Base-by-base conservation (phyloP, 2,113 vertebrate genomes). In the Osmerus eperlanus region DNA sequence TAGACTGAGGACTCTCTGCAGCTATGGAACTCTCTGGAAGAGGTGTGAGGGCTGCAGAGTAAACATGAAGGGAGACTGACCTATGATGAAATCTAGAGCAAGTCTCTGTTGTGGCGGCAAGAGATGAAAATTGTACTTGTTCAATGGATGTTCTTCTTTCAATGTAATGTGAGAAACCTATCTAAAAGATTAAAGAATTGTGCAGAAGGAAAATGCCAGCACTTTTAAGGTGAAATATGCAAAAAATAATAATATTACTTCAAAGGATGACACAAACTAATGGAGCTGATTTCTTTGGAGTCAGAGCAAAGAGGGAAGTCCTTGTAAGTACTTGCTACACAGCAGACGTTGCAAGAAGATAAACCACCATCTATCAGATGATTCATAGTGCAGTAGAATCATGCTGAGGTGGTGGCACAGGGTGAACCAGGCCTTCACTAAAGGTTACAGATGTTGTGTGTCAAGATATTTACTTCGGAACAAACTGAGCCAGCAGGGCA, bases 1-100 rank as follows among this genome's bases (percentile, higher is more conserved):
- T 28, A 73, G 55, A 29, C 60, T 51, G 61, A 29, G 58, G 55
- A 56, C 54, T 74, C 54, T 74, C 72, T 67, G 60, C 3, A 29
- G 67, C 76, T 76, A 52, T 70, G 72, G 47, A 71, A 32, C 58
- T 79, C 65, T 66, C 47, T 11, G 68, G 64, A 70, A 19, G 0
- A 72, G 68, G 56, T 71, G 68, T 9, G 8, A 16, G 28, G 4
- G 60, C 75, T 73, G 64, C 71, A 62, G 15, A 56, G 54, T 73
- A 79, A 69, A 76, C 70, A 67, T 72, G 67, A 79, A 55, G 61
- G 32, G 9, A 70, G 16, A 65, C 62, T 65, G 74, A 71, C 72
- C 69, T 13, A 76, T 85, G 83, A 87, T 83, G 84, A 78, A 87
- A 85, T 69, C 64, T 14, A 16, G 59, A 71, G 83, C 41, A 86